Conservation (phyloP, 2,797 vertebrate genomes). For the Heteromormyrus szaboi region DNA sequence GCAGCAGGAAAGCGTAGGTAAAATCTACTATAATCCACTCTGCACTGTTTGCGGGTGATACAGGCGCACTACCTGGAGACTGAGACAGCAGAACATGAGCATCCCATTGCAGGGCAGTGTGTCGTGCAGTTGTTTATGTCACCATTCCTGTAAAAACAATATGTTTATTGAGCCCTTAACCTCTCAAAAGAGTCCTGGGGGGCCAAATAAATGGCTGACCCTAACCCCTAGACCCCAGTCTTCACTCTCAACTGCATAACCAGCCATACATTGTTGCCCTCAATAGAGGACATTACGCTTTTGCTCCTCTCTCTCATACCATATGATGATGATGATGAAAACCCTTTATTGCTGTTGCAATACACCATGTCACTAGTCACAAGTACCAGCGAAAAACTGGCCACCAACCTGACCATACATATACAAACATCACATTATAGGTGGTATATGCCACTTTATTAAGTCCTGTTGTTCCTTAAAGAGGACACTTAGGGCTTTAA, state of each 20-base stretch:
- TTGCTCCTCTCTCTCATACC: not conserved
- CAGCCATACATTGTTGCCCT: not conserved
- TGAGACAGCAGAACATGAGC: not conserved
- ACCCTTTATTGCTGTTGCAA: too few relatives aligned
- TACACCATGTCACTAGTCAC: too few relatives aligned
- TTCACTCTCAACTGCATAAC: not conserved
- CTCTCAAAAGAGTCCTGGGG: not conserved
- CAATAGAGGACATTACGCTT: not conserved
- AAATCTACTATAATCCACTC: not conserved
- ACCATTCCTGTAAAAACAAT: not conserved
- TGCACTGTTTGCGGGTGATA: not conserved
- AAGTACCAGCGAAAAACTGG: too few relatives aligned
- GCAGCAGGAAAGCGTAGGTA: not conserved
- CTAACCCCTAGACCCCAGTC: not conserved
- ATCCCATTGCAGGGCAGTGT: not conserved
- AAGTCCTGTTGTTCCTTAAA: not conserved
- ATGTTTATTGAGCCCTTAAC: not conserved
- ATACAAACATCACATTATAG: too few relatives aligned
- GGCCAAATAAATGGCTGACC: not conserved
- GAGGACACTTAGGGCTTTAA: not conserved
- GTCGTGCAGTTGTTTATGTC: not conserved
- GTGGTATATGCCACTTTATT: not conserved
- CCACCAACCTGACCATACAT: too few relatives aligned
- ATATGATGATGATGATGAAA: not conserved
- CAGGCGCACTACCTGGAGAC: not conserved